Evolutionary conservation across 2,888 invertebrate species (phyloP).

Genomic region (Syritta pipiens): DNA sequence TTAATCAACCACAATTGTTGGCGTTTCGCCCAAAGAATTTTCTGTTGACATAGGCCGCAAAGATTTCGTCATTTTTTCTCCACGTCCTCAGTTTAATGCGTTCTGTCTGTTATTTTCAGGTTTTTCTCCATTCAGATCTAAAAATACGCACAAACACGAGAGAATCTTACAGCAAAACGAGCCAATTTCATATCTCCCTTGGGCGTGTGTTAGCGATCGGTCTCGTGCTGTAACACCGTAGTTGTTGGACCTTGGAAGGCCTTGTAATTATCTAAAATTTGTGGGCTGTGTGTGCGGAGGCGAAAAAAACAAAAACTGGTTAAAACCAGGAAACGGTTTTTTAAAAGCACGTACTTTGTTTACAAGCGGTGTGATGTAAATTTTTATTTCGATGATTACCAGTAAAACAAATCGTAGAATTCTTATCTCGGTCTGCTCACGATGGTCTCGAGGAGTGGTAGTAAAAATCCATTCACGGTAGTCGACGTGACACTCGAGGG

Average conservation of each 20-base stretch:
- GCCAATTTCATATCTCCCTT: too few relatives aligned
- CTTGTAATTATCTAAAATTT: not conserved
- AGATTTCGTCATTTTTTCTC: conserved; percentile 45
- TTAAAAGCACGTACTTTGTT: not conserved
- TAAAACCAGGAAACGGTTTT: conserved; percentile 20
- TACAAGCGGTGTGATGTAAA: not conserved
- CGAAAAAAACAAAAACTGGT: conserved; percentile 43
- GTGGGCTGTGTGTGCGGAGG: not conserved
- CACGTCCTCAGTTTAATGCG: not conserved
- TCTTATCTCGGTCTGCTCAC: too few relatives aligned
- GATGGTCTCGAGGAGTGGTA: too few relatives aligned
- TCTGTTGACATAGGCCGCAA: conserved; percentile 57
- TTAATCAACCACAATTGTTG: conserved; percentile 37
- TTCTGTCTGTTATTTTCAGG: not conserved
- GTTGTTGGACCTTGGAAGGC: not conserved
- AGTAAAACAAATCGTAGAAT: too few relatives aligned
- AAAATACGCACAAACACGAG: too few relatives aligned
- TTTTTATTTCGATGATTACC: too few relatives aligned
- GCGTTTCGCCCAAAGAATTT: conserved; percentile 45
- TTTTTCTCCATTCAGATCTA: too few relatives aligned
- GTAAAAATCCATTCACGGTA: too few relatives aligned
- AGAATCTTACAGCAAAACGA: not conserved
- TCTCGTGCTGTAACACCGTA: conserved; percentile 3
- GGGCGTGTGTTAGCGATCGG: too few relatives aligned
- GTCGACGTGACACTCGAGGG: not conserved